Evolutionary conservation across 1,140 invertebrate species (phyloP).

Genomic region (Zaprionus capensis): DNA sequence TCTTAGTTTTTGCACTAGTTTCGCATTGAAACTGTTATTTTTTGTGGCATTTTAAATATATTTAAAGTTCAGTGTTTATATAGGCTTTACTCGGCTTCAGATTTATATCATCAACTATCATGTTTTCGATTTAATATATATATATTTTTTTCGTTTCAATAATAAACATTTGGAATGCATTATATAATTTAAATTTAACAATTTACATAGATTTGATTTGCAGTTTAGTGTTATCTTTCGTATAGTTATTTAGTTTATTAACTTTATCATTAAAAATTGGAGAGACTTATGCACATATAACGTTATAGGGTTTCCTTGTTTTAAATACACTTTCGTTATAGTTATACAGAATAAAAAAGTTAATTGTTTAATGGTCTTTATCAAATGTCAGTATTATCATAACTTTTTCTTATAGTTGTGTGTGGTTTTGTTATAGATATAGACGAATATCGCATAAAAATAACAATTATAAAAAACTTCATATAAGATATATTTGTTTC

Average conservation of each 20-base stretch:
- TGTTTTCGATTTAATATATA: constrained; percentile 36
- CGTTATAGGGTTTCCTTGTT: constrained; percentile 48
- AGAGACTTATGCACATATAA: constrained; percentile 75
- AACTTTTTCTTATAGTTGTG: constrained; percentile 47
- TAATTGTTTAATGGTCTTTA: constrained; percentile 50
- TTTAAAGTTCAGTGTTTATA: constrained; percentile 70
- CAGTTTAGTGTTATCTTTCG: constrained; percentile 41
- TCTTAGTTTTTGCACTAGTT: constrained; percentile 34
- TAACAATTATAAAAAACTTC: constrained; percentile 78
- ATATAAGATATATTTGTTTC: constrained; percentile 58
- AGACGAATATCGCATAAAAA: constrained; percentile 76
- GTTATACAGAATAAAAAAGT: constrained; percentile 71
- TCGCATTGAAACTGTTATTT: constrained; percentile 48
- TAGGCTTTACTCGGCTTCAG: constrained; percentile 61
- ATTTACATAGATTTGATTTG: constrained; percentile 71
- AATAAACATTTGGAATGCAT: constrained; percentile 79
- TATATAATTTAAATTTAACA: constrained; percentile 78
- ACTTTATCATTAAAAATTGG: constrained; percentile 71
- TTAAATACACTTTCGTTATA: constrained; percentile 62
- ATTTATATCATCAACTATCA: constrained; percentile 32
- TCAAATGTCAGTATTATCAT: constrained; percentile 57
- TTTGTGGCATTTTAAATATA: constrained; percentile 24
- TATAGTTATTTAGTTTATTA: constrained; percentile 52
- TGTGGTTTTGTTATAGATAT: constrained; percentile 38
- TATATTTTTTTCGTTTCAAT: constrained; percentile 49